Percentiles rank a stretch among this genome's conserved stretches.
Evolutionary conservation across 1,140 invertebrate genomes (phyloP).

Genomic region (Ectropis grisescens): DNA sequence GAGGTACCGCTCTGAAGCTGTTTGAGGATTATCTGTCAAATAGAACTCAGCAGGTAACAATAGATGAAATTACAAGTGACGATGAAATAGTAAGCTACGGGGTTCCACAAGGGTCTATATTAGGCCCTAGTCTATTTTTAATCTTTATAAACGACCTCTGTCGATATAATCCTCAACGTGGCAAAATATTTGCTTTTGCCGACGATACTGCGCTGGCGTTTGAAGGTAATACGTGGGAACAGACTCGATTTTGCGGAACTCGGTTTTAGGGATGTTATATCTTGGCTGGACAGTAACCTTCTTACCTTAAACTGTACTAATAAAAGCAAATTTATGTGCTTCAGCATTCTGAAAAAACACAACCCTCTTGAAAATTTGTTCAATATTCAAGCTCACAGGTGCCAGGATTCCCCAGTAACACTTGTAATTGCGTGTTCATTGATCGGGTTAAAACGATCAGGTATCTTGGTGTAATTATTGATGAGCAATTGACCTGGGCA

Average conservation of each 20-base stretch:
- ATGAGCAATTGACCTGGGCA: slow-evolving; percentile 5
- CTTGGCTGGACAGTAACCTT: background rate
- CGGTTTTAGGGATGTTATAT: background rate
- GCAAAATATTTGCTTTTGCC: slow-evolving; percentile 5
- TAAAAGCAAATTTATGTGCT: background rate
- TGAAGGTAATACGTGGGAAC: background rate
- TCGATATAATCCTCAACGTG: background rate
- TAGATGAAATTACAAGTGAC: slow-evolving; percentile 4
- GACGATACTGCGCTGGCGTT: slow-evolving; percentile 7
- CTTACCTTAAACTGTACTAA: background rate
- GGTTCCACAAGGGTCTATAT: slow-evolving; percentile 11
- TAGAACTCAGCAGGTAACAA: slow-evolving; percentile 9
- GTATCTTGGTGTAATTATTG: slow-evolving; percentile 8
- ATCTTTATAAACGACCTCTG: slow-evolving; percentile 10
- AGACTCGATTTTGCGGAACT: background rate
- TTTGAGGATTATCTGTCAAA: slow-evolving; percentile 3
- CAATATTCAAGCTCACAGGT: too few relatives aligned
- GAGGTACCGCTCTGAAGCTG: background rate
- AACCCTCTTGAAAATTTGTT: background rate
- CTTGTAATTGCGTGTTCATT: background rate
- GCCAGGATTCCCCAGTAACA: background rate
- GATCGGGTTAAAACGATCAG: background rate
- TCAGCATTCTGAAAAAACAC: background rate
- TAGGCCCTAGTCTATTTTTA: slow-evolving; percentile 9
- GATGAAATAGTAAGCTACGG: slow-evolving; percentile 2